Evolutionary conservation across 2,888 invertebrate genomes (phyloP).

Genomic region (Spodoptera picta): DNA sequence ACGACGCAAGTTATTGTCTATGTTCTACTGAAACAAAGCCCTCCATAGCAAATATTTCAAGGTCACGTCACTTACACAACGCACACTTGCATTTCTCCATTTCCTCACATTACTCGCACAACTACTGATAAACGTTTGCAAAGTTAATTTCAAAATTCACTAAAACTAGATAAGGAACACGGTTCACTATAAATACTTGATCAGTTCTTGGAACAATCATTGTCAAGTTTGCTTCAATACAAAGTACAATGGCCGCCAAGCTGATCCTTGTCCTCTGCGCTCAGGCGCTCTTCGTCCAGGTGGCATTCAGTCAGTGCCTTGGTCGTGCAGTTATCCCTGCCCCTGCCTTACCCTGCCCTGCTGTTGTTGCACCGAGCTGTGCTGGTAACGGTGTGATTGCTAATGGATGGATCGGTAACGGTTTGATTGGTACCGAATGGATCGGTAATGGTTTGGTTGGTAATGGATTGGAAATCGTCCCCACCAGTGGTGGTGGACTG

Average conservation of each 20-base stretch:
- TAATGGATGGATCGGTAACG: too few species aligned
- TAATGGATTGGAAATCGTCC: too few species aligned
- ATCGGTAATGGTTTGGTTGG: too few species aligned
- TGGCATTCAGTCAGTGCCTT: slow-evolving; percentile 1
- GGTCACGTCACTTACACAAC: background rate
- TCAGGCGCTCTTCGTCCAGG: slow-evolving; percentile 31
- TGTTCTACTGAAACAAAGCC: slow-evolving; percentile 2
- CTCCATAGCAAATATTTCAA: background rate
- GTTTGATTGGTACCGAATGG: too few species aligned
- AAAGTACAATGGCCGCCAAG: slow-evolving; percentile 2
- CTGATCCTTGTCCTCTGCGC: slow-evolving; percentile 7
- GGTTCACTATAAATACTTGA: too few species aligned
- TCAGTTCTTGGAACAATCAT: too few species aligned
- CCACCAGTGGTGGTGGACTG: too few species aligned
- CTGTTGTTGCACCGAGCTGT: too few species aligned
- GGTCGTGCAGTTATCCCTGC: too few species aligned
- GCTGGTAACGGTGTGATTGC: too few species aligned
- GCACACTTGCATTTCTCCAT: background rate
- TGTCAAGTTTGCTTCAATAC: background rate
- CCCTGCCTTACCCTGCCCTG: too few species aligned
- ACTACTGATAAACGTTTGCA: slow-evolving; percentile 5
- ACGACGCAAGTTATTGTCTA: background rate
- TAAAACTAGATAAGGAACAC: background rate
- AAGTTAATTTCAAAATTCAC: background rate
- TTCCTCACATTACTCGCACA: background rate